Evolutionary conservation across 2,797 vertebrate species (phyloP).

Genomic region (Botia kubotai): DNA sequence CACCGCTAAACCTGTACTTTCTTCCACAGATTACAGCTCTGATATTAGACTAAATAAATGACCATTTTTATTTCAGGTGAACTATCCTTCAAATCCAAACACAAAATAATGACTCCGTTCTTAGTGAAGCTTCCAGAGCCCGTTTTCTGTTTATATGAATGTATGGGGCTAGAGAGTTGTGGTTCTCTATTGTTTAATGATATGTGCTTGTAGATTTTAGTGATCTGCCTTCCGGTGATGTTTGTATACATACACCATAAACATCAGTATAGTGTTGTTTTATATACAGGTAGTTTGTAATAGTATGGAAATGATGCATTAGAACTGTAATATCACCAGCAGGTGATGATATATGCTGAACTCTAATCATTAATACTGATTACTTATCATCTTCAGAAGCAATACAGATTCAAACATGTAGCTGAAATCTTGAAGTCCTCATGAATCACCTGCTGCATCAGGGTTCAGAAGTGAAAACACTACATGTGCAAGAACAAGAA

Average conservation of each 20-base stretch:
- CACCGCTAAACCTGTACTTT: background rate
- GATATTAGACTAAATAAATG: background rate
- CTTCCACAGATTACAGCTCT: background rate
- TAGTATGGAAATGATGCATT: slow-evolving; percentile 1
- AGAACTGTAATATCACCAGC: slow-evolving; percentile 1
- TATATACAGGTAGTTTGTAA: background rate
- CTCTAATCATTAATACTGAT: slow-evolving; percentile 22
- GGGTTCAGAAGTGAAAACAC: background rate
- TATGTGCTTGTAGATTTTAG: slow-evolving; percentile 1
- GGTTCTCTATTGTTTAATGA: slow-evolving; percentile 8
- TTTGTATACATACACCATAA: background rate
- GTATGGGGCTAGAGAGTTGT: background rate
- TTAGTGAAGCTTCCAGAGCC: slow-evolving; percentile 4
- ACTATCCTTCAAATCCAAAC: background rate
- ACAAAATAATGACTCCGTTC: background rate
- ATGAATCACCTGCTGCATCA: background rate
- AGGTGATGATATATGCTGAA: slow-evolving; percentile 7
- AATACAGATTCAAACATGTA: slow-evolving; percentile 42
- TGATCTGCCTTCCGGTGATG: slow-evolving; percentile 15
- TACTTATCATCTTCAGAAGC: slow-evolving; percentile 37
- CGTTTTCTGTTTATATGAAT: background rate
- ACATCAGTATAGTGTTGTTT: slow-evolving; percentile 5
- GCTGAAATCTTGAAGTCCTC: slow-evolving; percentile 14
- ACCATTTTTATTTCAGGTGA: background rate
- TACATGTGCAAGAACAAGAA: background rate